Conservation (phyloP, 1,140 invertebrate genomes). For the Gryllus bimaculatus region DNA sequence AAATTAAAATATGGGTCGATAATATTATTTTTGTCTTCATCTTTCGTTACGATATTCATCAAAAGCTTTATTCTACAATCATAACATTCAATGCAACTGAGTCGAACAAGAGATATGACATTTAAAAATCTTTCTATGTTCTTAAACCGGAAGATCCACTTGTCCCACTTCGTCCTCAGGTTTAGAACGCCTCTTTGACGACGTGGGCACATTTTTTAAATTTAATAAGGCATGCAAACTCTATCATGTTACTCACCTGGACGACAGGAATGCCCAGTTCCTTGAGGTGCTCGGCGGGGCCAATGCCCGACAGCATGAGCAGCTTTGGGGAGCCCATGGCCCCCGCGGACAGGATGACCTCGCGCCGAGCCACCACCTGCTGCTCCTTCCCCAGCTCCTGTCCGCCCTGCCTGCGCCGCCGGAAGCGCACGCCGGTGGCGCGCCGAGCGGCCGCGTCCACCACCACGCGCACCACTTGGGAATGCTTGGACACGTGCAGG, state of each 20-base stretch:
- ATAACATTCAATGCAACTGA: no score
- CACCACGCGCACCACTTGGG: slow-evolving; percentile 54
- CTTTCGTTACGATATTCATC: no score
- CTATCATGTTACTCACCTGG: slow-evolving; percentile 35
- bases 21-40: no score
- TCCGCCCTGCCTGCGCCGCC: not conserved
- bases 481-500: slow-evolving; percentile 55
- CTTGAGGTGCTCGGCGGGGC: not conserved
- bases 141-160: no score
- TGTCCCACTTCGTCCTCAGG: no score
- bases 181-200: no score
- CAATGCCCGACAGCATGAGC: not conserved
- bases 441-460: slow-evolving; percentile 40
- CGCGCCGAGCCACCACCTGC: not conserved
- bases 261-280: not conserved
- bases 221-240: no score
- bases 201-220: no score
- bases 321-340: not conserved
- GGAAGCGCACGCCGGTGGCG: not conserved
- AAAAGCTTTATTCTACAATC: no score
- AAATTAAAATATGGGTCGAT: no score
- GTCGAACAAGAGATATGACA: no score
- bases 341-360: not conserved
- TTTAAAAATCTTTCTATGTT: no score
- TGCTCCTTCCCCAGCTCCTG: not conserved